These are phyloP conservation scores for Portunus trituberculatus DNA, from an alignment of 1,140 invertebrate genomes.

Conservation along the genomic window DNA sequence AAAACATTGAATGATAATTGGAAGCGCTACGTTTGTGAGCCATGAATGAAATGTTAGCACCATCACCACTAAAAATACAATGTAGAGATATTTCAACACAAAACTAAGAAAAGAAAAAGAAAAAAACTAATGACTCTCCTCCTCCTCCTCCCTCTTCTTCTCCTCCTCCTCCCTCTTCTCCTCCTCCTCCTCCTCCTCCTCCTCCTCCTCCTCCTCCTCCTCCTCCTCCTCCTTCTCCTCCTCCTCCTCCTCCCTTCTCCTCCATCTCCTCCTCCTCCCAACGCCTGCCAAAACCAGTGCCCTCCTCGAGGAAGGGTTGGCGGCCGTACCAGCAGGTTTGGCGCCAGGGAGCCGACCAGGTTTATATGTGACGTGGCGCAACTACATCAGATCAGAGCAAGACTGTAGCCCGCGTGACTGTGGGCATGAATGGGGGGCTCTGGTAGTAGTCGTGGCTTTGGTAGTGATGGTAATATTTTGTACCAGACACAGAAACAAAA, in stretches of 20 bases:
- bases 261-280: neutral
- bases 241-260: neutral
- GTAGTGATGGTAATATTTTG: neutral
- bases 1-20: too few relatives aligned
- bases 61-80: neutral
- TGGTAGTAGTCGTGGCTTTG: neutral
- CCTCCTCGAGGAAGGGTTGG: slow-evolving; percentile 16
- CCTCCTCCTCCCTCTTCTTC: neutral
- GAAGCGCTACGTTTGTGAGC: too few relatives aligned
- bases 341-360: neutral
- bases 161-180: neutral
- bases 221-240: neutral
- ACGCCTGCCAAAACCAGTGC: neutral
- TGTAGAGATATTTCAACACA: neutral
- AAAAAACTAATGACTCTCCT: neutral
- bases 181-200: too few relatives aligned
- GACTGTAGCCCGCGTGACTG: neutral
- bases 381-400: too few relatives aligned
- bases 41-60: neutral
- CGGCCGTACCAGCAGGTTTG: neutral
- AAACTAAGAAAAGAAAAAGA: neutral
- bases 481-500: neutral
- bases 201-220: slow-evolving; percentile 16
- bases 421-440: neutral
- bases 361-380: neutral